phyloP scores from a whole-genome alignment of 1,140 invertebrate genomes.

The Tetramorium parvispinum region DNA sequence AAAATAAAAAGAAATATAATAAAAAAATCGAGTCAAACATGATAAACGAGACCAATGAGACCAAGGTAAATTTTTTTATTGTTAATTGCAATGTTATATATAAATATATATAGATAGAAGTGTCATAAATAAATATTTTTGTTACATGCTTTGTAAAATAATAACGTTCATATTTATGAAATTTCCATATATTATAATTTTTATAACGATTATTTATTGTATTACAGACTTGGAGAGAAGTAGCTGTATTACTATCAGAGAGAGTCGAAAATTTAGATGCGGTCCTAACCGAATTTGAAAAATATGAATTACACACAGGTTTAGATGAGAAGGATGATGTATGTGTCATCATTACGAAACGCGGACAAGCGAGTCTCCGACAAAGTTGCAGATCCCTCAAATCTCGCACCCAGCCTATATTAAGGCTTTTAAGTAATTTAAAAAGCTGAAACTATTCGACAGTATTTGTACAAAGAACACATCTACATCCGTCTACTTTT shows the following conservation, averaged over 20 bases:
- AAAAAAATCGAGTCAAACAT: slow-evolving; percentile 76
- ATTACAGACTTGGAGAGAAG: slow-evolving; percentile 80
- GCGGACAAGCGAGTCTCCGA: slow-evolving; percentile 79
- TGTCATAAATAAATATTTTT: not conserved
- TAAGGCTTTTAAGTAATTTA: slow-evolving; percentile 82
- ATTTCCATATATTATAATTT: slow-evolving; percentile 10
- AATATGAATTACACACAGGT: slow-evolving; percentile 77
- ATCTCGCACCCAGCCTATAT: slow-evolving; percentile 77
- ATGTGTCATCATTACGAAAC: slow-evolving; percentile 72
- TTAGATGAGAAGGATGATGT: slow-evolving; percentile 71
- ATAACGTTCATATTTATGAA: not conserved
- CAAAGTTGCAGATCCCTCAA: slow-evolving; percentile 81
- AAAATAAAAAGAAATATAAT: slow-evolving; percentile 82
- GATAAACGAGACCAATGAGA: slow-evolving; percentile 74
- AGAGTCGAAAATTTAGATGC: slow-evolving; percentile 78
- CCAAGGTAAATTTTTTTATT: slow-evolving; percentile 23
- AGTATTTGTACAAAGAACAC: slow-evolving; percentile 75
- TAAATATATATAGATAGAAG: not conserved
- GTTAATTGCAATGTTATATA: not conserved
- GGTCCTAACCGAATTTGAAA: slow-evolving; percentile 79
- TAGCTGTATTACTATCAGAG: slow-evolving; percentile 77
- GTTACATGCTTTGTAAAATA: not conserved
- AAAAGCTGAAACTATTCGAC: slow-evolving; percentile 84
- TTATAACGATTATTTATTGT: slow-evolving; percentile 47
- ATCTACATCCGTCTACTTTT: slow-evolving; percentile 74